phyloP scores from a whole-genome alignment of 2,888 invertebrate genomes.

The Diarsia mendica region DNA sequence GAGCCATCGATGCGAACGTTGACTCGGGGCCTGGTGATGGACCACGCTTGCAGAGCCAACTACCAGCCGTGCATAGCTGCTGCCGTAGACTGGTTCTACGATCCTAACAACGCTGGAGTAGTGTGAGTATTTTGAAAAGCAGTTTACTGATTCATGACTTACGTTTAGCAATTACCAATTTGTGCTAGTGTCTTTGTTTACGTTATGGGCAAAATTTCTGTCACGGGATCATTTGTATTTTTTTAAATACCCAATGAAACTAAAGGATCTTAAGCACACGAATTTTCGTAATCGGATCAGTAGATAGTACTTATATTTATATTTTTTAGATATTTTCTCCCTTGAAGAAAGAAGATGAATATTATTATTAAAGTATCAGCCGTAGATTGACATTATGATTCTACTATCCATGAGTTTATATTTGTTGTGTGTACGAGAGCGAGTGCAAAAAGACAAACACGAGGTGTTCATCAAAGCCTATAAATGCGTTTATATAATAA shows the following conservation, averaged over 20 bases:
- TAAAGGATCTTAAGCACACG: background rate
- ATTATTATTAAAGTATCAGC: too few species aligned
- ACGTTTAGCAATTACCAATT: background rate
- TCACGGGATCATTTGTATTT: background rate
- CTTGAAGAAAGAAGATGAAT: too few species aligned
- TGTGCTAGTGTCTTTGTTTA: background rate
- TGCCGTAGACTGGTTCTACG: constrained; percentile 85
- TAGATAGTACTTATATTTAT: too few species aligned
- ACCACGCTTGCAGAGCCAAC: constrained; percentile 82
- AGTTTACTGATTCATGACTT: background rate
- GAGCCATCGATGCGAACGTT: constrained; percentile 81
- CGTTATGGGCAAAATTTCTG: background rate
- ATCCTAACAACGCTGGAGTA: constrained; percentile 72
- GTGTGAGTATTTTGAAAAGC: constrained; percentile 76
- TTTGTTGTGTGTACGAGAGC: background rate
- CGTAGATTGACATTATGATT: background rate
- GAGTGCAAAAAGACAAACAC: background rate
- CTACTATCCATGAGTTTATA: background rate
- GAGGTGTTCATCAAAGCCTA: too few species aligned
- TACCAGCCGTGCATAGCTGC: constrained; percentile 85
- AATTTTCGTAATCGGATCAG: background rate
- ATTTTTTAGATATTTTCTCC: too few species aligned
- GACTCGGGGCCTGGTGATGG: constrained; percentile 85
- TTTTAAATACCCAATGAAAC: background rate
- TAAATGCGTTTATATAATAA: too few species aligned